phyloP scores from a whole-genome alignment of 2,113 vertebrate species.

The Aptenodytes forsteri region DNA sequence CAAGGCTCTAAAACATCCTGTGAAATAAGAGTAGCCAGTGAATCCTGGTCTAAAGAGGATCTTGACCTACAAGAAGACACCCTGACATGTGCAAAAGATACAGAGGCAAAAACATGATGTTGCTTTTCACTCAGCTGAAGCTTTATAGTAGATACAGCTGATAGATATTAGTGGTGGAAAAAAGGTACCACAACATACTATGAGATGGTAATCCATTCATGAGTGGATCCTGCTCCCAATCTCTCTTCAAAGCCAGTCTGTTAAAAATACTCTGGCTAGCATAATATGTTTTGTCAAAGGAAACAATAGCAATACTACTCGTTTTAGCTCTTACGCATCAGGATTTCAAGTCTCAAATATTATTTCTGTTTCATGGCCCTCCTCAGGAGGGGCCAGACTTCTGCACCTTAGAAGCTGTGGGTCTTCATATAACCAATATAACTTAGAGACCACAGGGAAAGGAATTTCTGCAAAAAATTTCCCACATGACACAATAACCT shows the following conservation, averaged over 20 bases:
- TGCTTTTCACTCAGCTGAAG: not conserved
- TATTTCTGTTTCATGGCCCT: not conserved
- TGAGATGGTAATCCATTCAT: not conserved
- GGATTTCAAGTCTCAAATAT: rapidly evolving
- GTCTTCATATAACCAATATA: not conserved
- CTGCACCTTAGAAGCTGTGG: not conserved
- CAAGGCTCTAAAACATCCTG: not conserved
- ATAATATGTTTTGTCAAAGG: not conserved
- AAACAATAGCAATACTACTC: not conserved
- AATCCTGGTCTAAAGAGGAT: not conserved
- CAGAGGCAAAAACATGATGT: not conserved
- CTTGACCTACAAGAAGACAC: not conserved
- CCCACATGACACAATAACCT: not conserved
- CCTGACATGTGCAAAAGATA: not conserved
- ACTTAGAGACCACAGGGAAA: not conserved
- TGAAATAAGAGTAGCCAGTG: not conserved
- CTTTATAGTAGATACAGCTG: not conserved
- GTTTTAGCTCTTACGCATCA: not conserved
- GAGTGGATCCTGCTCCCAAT: not conserved
- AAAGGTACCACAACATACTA: not conserved
- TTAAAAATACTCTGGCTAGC: not conserved
- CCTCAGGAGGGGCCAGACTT: not conserved
- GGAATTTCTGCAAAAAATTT: not conserved
- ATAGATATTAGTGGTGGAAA: not conserved
- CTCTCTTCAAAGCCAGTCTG: not conserved